A percentile compares a stretch with the other conserved stretches of the same genome.
These are phyloP conservation scores for Timema podura DNA, from an alignment of 2,888 invertebrate genomes.

Conservation along the genomic window DNA sequence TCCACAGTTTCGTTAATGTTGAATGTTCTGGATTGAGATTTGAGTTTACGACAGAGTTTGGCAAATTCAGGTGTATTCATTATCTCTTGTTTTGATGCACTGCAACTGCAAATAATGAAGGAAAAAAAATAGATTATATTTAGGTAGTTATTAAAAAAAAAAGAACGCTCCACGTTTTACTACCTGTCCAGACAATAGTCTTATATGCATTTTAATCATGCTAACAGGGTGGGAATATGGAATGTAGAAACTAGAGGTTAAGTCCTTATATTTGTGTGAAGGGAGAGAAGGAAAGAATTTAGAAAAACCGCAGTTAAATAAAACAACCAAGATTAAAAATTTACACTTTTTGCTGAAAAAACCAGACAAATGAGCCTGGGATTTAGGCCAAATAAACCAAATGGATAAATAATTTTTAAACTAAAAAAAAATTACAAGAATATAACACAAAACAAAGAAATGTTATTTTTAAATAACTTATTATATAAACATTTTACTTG, in stretches of 20 bases:
- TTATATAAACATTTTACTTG: not conserved
- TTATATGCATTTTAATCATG: too few species aligned
- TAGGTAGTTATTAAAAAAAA: not conserved
- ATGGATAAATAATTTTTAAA: too few species aligned
- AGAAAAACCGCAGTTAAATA: too few species aligned
- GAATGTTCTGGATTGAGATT: conserved; percentile 51
- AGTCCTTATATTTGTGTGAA: too few species aligned
- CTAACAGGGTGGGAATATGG: too few species aligned
- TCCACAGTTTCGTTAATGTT: conserved; percentile 54
- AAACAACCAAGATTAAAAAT: too few species aligned
- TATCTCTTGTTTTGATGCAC: conserved; percentile 45
- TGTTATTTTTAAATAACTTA: not conserved
- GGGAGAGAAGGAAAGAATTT: too few species aligned
- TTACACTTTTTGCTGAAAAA: not conserved
- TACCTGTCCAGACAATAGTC: not conserved
- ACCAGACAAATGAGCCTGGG: too few species aligned
- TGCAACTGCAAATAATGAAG: conserved; percentile 40
- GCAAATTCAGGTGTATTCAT: conserved; percentile 54
- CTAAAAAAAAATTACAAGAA: not conserved
- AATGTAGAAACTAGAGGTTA: too few species aligned
- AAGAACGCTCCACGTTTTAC: not conserved
- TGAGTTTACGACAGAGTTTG: conserved; percentile 55
- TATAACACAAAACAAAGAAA: not conserved
- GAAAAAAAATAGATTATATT: not conserved
- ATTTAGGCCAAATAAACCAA: too few species aligned